Conservation (phyloP, 2,797 vertebrate species). For the Acrossocheilus fasciatus region DNA sequence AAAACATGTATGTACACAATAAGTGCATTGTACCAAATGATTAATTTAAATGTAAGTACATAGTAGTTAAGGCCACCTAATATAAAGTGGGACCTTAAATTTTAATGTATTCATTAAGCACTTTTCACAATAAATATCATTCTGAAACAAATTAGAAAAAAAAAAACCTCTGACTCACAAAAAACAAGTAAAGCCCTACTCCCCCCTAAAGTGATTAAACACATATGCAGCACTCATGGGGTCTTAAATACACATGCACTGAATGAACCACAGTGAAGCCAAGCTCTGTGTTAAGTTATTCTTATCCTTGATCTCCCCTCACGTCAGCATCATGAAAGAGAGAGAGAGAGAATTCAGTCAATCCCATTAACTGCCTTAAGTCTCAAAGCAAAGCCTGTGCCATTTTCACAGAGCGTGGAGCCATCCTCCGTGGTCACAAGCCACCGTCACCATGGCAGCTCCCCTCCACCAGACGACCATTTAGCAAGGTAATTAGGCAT, state of each 20-base stretch:
- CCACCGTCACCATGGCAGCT: slow-evolving; percentile 48
- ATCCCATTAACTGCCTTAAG: slow-evolving; percentile 45
- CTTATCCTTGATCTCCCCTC: slow-evolving; percentile 32
- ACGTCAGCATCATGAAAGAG: background rate
- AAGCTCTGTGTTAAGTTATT: slow-evolving; percentile 5
- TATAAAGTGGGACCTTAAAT: no score
- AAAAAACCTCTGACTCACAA: no score
- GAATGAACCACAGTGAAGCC: background rate
- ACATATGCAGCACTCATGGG: no score
- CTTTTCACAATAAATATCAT: background rate
- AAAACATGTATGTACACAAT: no score
- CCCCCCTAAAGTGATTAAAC: no score
- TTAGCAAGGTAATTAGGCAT: slow-evolving; percentile 52
- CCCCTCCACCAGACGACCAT: slow-evolving; percentile 25
- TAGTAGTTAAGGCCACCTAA: no score
- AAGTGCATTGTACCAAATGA: no score
- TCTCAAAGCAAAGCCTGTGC: slow-evolving; percentile 36
- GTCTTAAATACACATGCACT: background rate
- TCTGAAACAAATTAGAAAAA: background rate
- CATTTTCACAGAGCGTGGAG: background rate
- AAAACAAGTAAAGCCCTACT: background rate
- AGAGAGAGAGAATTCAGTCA: slow-evolving; percentile 21
- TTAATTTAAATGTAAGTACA: no score
- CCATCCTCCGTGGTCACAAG: background rate
- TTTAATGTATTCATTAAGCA: background rate